Evolutionary conservation across 2,797 vertebrate species (phyloP), one percentile per base, ranked within the genome.

Genomic region (Falco biarmicus): DNA sequence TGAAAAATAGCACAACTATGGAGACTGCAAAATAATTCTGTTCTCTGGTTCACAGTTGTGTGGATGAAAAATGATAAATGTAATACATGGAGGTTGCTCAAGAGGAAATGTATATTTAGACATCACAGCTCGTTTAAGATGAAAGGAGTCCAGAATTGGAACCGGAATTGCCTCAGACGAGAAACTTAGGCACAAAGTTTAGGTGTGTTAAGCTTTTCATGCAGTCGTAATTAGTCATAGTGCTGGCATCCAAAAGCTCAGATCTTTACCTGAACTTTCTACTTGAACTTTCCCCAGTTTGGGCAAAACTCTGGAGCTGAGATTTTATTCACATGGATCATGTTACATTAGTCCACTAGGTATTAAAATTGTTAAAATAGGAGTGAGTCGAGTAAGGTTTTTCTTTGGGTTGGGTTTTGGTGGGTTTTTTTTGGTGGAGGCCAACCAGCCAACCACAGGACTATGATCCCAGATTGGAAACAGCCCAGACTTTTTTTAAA

Each of bases 81-180:
- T 32, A 34, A 79, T n/a, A 50, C 16, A 60, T 82, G 51, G 69
- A 88, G 66, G 47, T 86, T 93, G 84, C 89, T 95, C 88, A 93
- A 94, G 79, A 96, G 90, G 89, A 96, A 96, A 90, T 61, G 57
- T 85, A 41, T 91, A 73, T 85, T 94, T 94, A 81, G 87, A 47
- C 66, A 93, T 90, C 73, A 56, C 73, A 93, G 87, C 79, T 94
- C 16, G 0, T 93, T 93, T 91, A 81, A 92, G 73, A 91, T 86
- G 15, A 94, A 93, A 91, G 76, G 76, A 85, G 65, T 93, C 32
- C 69, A 91, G 66, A 84, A 75, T 0, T 87, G 78, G 64, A 84
- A 84, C 31, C 0, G 15, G 54, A 96, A 89, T 94, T 82, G 66
- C 75, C 41, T 87, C 85, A 93, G 86, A 89, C 3, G 0, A 71